A percentile compares a stretch with the other conserved stretches of the same genome.
Evolutionary conservation across 2,888 invertebrate species (phyloP).

Genomic region (Matsumyia berberina): DNA sequence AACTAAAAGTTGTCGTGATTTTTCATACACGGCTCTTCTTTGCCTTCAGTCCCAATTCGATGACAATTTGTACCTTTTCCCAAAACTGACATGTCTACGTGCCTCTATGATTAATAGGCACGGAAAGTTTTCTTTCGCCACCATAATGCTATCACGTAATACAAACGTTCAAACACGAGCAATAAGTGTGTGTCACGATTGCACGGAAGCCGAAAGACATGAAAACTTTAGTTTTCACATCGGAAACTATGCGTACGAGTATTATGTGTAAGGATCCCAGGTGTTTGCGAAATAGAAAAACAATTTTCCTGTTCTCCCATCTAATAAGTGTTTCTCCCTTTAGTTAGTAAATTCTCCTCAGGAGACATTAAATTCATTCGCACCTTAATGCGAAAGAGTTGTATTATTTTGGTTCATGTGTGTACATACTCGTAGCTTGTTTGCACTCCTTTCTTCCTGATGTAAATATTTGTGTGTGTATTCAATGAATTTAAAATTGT

Average conservation of each 20-base stretch:
- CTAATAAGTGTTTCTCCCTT: neutral
- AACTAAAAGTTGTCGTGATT: neutral
- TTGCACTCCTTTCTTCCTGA: neutral
- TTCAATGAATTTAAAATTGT: too few species aligned
- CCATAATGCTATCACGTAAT: conserved; percentile 27
- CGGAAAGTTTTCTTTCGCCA: conserved; percentile 11
- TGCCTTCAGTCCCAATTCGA: neutral
- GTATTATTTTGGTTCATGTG: neutral
- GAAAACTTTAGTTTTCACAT: conserved; percentile 25
- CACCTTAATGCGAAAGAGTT: neutral
- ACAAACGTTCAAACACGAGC: conserved; percentile 2
- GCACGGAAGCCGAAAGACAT: conserved; percentile 15
- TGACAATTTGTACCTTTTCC: conserved; percentile 15
- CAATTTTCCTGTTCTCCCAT: conserved; percentile 10
- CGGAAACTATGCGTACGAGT: conserved; percentile 2
- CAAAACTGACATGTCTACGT: conserved; percentile 7
- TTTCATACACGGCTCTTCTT: neutral
- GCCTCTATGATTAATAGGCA: conserved; percentile 39
- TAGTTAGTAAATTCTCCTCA: conserved; percentile 3
- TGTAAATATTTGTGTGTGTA: neutral
- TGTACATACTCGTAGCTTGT: neutral
- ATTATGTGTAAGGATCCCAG: conserved; percentile 8
- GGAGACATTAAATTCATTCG: neutral
- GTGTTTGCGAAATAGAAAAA: conserved; percentile 33
- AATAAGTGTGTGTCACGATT: conserved; percentile 3